Percentiles rank a stretch among this genome's conserved stretches.
Evolutionary conservation across 64 coral and sea anemone species (phyloP).

Genomic region (Platygyra sinensis): DNA sequence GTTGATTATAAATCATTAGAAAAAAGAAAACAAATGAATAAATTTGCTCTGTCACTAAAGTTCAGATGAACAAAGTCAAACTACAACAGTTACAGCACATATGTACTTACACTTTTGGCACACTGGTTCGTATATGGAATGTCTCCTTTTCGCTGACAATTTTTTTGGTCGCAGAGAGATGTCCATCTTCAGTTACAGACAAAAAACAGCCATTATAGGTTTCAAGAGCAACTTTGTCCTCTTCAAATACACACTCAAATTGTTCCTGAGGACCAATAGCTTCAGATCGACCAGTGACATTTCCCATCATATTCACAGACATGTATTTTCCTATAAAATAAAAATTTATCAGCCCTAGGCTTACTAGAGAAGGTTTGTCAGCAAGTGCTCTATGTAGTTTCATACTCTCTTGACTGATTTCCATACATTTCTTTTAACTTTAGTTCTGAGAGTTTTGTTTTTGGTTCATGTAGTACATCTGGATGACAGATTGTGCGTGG

Average conservation of each 20-base stretch:
- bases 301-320: conserved; percentile 96
- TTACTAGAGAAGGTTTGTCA: not conserved
- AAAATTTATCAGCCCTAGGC: not conserved
- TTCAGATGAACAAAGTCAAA: not conserved
- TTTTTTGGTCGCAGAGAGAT: conserved; percentile 77
- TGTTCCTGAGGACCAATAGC: conserved; percentile 96
- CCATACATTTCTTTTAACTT: not conserved
- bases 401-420: not conserved
- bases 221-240: conserved; percentile 81
- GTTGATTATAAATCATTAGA: too few species aligned
- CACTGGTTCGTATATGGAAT: conserved; percentile 85
- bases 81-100: not conserved
- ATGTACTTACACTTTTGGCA: conserved; percentile 64
- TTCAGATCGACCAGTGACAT: conserved; percentile 87
- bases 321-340: conserved; percentile 77
- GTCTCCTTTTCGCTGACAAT: conserved; percentile 83
- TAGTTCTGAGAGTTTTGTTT: not conserved
- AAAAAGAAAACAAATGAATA: too few species aligned
- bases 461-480: too few species aligned
- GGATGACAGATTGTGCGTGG: too few species aligned
- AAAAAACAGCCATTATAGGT: conserved; percentile 96
- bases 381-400: not conserved
- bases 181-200: conserved; percentile 75
- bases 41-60: too few species aligned
- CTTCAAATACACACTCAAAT: conserved; percentile 98